Evolutionary conservation across 2,113 vertebrate species (phyloP), one percentile per base, ranked within the genome.

Genomic region (Ardeotis arabs): DNA sequence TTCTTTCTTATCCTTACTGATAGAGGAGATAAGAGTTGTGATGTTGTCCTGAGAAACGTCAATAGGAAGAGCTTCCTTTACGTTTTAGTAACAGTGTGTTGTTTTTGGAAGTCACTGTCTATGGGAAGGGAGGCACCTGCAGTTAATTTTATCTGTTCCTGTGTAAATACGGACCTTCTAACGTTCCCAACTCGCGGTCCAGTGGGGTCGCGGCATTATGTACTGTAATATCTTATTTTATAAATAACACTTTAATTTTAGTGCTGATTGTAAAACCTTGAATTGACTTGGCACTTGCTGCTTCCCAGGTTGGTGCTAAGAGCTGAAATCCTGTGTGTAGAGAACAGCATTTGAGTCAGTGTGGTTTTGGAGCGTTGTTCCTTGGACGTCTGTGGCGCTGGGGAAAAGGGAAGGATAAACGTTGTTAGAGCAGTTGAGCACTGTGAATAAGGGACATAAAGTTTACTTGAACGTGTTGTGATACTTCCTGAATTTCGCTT

Each of bases 71-170:
- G 93, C 56, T 95, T 96, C 96, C 90, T 84, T 31, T 69, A 69
- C 3, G 80, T 66, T 87, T 47, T 14, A 45, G 55, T 47, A 29
- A 31, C 44, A 59, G 56, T 0, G 53, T 96, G 96, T 97, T 97
- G 96, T 93, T 95, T 91, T 97, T 96, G 95, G 94, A 59, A 81
- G 94, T 90, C 77, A 49, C 81, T 39, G 69, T 89, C 88, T 25
- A 37, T 97, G 97, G 97, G 97, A 98, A 95, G 90, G 72, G 92
- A 87, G 86, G 89, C 96, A 97, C 96, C 97, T 97, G 97, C 78
- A 12, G 80, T 93, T 89, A 78, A 83, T 95, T 96, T 88, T 86
- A 87, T 88, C 87, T n/a, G 85, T 87, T 93, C 90, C 78, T 73
- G 82, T 82, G 93, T 89, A 87, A 93, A 87, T 67, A 91, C 4